Conservation (phyloP, 2,113 vertebrate genomes). For the Motacilla tschutschensis region DNA sequence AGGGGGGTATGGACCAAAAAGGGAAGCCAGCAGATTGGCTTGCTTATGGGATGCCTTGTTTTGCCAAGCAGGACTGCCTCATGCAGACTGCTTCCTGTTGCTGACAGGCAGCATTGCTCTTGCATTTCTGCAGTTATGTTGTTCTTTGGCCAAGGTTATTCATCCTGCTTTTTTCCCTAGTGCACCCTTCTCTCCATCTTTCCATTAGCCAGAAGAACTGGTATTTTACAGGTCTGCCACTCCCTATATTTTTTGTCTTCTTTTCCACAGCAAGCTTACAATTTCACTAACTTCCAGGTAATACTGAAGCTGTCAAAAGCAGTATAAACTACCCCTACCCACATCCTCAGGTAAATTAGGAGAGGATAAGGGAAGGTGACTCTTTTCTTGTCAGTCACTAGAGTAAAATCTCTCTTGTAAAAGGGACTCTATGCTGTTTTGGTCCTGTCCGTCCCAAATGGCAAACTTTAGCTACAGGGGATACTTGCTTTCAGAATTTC, state of each 20-base stretch:
- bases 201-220: neutral
- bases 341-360: neutral
- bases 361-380: neutral
- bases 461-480: neutral
- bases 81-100: accelerated
- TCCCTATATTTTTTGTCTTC: neutral
- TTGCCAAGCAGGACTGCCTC: neutral
- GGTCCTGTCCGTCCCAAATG: neutral
- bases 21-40: neutral
- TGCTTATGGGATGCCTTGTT: neutral
- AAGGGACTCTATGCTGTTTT: neutral
- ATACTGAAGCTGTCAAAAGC: neutral
- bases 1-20: neutral
- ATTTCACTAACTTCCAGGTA: neutral
- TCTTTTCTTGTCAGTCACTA: neutral
- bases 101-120: neutral
- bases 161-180: neutral
- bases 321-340: neutral
- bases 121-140: neutral
- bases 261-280: neutral
- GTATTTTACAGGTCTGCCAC: neutral
- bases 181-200: neutral
- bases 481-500: neutral
- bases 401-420: neutral
- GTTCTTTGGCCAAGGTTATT: neutral